Evolutionary conservation across 2,113 vertebrate genomes (phyloP).

Genomic region (Pangasianodon hypophthalmus): DNA sequence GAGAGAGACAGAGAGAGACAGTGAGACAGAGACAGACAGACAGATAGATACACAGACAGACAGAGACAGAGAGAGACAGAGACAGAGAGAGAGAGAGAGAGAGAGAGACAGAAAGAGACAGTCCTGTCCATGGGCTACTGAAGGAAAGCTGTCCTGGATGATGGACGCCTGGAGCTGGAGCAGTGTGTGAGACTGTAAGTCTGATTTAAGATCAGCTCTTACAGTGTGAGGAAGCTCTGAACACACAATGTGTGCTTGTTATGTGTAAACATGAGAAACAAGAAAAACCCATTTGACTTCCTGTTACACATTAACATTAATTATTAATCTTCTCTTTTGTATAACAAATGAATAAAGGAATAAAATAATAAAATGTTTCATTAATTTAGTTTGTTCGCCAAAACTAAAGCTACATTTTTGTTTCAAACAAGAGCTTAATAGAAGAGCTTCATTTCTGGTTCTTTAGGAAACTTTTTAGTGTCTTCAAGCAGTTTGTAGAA

Average conservation of each 20-base stretch:
- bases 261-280: neutral
- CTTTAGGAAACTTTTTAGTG: neutral
- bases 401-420: too few relatives aligned
- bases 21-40: too few relatives aligned
- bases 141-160: slow-evolving; percentile 72
- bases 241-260: neutral
- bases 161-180: slow-evolving; percentile 33
- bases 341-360: neutral
- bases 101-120: slow-evolving; percentile 45
- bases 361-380: neutral
- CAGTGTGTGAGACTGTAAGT: too few relatives aligned
- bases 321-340: neutral
- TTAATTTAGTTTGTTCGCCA: neutral
- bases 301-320: neutral
- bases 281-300: neutral
- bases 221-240: neutral
- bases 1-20: too few relatives aligned
- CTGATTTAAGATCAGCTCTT: too few relatives aligned
- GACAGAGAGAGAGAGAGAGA: slow-evolving; percentile 51
- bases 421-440: neutral
- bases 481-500: neutral
- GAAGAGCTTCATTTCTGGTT: neutral
- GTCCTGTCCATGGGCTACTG: slow-evolving; percentile 72
- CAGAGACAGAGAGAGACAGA: too few relatives aligned
- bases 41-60: too few relatives aligned